These are phyloP conservation scores for Noturus placidus DNA, from an alignment of 2,113 vertebrate species.

Conservation along the genomic window DNA sequence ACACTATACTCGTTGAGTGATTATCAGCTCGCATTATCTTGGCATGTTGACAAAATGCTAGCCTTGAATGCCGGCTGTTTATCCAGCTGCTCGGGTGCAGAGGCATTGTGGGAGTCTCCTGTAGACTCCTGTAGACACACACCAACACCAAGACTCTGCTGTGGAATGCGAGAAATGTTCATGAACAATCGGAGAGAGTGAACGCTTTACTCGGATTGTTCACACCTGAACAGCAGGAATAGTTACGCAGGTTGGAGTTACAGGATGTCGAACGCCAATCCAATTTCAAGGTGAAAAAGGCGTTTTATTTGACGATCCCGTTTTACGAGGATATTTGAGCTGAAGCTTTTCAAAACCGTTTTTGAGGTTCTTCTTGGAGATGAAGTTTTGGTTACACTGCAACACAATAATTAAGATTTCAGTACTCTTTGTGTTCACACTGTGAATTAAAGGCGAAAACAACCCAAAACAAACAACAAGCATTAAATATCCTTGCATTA, in stretches of 20 bases:
- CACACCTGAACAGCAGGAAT: background rate
- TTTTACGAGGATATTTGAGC: background rate
- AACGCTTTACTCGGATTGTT: background rate
- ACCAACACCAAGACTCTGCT: background rate
- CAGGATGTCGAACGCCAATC: background rate
- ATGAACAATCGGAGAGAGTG: background rate
- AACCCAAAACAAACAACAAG: too few species aligned
- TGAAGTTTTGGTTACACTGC: background rate
- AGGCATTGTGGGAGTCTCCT: background rate
- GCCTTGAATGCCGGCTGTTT: constrained; percentile 30
- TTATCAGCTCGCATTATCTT: constrained; percentile 19
- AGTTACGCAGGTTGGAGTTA: background rate
- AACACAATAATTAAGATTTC: background rate
- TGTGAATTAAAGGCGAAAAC: background rate
- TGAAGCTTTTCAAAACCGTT: background rate
- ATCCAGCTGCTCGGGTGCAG: constrained; percentile 23
- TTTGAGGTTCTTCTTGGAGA: background rate
- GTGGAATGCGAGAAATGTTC: constrained; percentile 21
- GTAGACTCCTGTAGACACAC: constrained; percentile 7
- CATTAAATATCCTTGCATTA: too few species aligned
- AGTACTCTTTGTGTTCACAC: background rate
- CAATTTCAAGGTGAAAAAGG: background rate
- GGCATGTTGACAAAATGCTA: constrained; percentile 40
- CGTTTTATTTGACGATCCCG: background rate
- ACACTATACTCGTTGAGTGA: background rate